These are phyloP conservation scores for Heliconius hermathena DNA, from an alignment of 1,140 invertebrate species.

Conservation along the genomic window DNA sequence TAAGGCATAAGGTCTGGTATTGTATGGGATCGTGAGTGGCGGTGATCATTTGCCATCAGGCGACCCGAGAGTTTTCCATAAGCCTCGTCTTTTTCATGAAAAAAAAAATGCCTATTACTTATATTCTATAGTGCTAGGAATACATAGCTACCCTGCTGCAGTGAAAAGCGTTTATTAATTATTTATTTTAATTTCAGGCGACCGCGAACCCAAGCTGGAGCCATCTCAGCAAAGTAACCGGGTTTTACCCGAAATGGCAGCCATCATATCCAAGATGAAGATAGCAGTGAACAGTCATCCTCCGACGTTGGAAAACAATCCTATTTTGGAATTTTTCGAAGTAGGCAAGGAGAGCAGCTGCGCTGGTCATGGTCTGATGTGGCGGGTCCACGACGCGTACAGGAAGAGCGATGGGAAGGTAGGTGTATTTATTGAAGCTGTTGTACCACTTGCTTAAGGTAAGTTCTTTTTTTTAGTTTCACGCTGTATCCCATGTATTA, in stretches of 20 bases:
- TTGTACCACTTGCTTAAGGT: not conserved
- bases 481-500: no score
- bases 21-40: no score
- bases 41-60: no score
- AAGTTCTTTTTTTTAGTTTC: not conserved
- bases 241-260: conserved; percentile 61
- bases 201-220: conserved; percentile 31
- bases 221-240: conserved; percentile 50
- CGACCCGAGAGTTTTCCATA: no score
- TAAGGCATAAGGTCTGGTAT: no score
- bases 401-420: conserved; percentile 96
- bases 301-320: conserved; percentile 88
- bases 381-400: conserved; percentile 95
- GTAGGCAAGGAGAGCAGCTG: conserved; percentile 93
- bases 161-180: no score
- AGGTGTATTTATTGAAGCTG: conserved; percentile 30
- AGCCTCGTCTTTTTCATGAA: no score
- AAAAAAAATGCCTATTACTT: not conserved
- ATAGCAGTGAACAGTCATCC: conserved; percentile 76
- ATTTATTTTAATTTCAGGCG: conserved; percentile 21
- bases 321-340: conserved; percentile 94
- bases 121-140: not conserved
- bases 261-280: conserved; percentile 90
- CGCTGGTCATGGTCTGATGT: conserved; percentile 95
- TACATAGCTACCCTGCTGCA: no score